Evolutionary conservation across 2,113 vertebrate genomes (phyloP), one percentile per base, ranked within the genome.

Genomic region (Aptenodytes patagonicus): DNA sequence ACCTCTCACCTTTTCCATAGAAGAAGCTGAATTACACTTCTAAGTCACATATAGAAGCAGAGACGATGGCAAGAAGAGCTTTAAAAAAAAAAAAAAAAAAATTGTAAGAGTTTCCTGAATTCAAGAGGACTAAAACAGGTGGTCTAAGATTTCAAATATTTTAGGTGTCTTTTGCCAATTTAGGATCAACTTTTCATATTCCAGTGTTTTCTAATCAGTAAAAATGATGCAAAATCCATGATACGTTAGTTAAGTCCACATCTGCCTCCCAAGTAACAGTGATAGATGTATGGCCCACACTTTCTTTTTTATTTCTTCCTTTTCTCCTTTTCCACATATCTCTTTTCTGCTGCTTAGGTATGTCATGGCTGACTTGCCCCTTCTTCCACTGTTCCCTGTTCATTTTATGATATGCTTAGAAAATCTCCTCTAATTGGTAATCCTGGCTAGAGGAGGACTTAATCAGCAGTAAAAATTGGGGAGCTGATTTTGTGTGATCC

Each of bases 221-320:
- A 89, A 78, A 86, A 18, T 34, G 2, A 60, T 36, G 6, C 4
- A 65, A 75, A 73, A 60, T 61, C 36, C 8, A 6, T 65, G 3
- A 12, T 62, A 31, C 36, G 1, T 62, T 60, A 58, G 2, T 40
- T 77, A n/a, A 44, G 8, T 24, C 38, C 31, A 4, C 60, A 17
- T 54, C 13, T 18, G 4, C 12, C n/a, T 58, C 19, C 4, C 36
- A 34, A 44, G 25, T 71, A 51, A 34, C 19, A 24, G 13, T 36
- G 8, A 4, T 10, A 49, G 17, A 12, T 32, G 0, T 38, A 11
- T 38, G 17, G 24, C 4, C 8, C 6, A 19, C 44, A 31, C 5
- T 66, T 73, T 52, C 16, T 34, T 36, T 54, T 51, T 82, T 61
- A 7, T 25, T 79, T 78, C 16, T 60, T 82, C 1, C 3, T 82